Conservation (phyloP, 2,797 vertebrate genomes). For the Notolabrus celidotus region DNA sequence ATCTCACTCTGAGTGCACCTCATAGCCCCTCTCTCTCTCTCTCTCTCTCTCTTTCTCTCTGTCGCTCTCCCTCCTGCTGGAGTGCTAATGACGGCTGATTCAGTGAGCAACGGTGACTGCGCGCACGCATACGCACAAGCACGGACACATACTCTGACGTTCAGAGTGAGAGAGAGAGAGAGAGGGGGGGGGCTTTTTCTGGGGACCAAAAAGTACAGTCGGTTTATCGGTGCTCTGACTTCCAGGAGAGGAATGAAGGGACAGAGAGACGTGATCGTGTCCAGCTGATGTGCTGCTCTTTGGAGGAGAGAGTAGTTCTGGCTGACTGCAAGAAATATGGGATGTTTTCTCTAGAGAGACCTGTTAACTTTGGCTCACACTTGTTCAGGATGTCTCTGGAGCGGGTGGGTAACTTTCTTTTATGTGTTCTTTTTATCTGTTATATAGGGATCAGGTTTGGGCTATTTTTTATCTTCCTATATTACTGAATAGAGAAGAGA, state of each 20-base stretch:
- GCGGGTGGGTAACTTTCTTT: slow-evolving; percentile 67
- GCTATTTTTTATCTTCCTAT: neutral
- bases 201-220: no score
- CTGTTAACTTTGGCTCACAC: slow-evolving; percentile 11
- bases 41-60: neutral
- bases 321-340: slow-evolving; percentile 31
- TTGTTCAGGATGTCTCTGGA: slow-evolving; percentile 68
- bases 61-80: slow-evolving; percentile 6
- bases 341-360: slow-evolving; percentile 38
- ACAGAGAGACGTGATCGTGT: slow-evolving; percentile 15
- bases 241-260: slow-evolving; percentile 30
- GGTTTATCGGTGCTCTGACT: slow-evolving; percentile 29
- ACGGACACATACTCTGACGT: slow-evolving; percentile 20
- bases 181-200: slow-evolving; percentile 37
- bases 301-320: slow-evolving; percentile 19
- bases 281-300: slow-evolving; percentile 26
- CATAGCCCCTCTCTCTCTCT: neutral
- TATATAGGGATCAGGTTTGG: neutral
- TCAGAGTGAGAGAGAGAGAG: slow-evolving; percentile 37
- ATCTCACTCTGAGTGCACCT: slow-evolving; percentile 7
- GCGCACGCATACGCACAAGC: slow-evolving; percentile 19
- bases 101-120: slow-evolving; percentile 52
- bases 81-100: slow-evolving; percentile 69
- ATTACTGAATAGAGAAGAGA: neutral
- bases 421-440: neutral